These are phyloP conservation scores for Ennomos erosarius DNA, from an alignment of 2,888 invertebrate species.

Conservation along the genomic window DNA sequence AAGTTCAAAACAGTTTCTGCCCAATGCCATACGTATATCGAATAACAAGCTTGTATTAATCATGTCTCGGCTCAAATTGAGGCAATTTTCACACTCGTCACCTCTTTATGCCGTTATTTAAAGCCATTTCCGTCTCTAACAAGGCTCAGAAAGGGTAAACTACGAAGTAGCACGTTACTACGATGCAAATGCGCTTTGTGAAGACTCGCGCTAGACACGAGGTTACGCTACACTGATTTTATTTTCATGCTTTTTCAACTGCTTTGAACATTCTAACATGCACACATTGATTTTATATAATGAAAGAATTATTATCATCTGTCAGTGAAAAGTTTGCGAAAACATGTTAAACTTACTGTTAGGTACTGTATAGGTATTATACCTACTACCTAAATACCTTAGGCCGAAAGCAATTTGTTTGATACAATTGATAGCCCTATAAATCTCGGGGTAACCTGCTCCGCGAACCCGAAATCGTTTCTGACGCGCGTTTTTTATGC, in stretches of 20 bases:
- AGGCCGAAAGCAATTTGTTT: conserved; percentile 53
- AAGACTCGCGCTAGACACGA: conserved; percentile 39
- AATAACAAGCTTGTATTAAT: conserved; percentile 33
- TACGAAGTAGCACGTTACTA: conserved; percentile 34
- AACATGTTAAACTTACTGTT: conserved; percentile 27
- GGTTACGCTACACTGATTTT: conserved; percentile 33
- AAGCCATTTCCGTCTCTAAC: conserved; percentile 31
- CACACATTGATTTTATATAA: conserved; percentile 2
- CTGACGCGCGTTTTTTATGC: conserved; percentile 52
- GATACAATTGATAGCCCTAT: conserved; percentile 59
- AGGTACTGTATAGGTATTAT: too few relatives aligned
- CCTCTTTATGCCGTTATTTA: conserved; percentile 29
- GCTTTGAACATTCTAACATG: conserved; percentile 18
- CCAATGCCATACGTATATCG: conserved; percentile 22
- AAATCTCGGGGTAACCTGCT: conserved; percentile 55
- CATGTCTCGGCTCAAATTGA: conserved; percentile 35
- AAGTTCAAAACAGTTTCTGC: conserved; percentile 24
- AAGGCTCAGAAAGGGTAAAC: conserved; percentile 24
- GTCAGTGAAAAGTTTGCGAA: conserved; percentile 8
- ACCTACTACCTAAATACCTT: conserved; percentile 37
- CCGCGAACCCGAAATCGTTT: conserved; percentile 43
- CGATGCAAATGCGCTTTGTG: conserved; percentile 31
- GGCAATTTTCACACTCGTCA: conserved; percentile 34
- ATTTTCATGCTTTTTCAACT: conserved; percentile 15
- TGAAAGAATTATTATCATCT: not conserved